Percentiles rank a stretch among this genome's conserved stretches.
Evolutionary conservation across 2,888 invertebrate genomes (phyloP).

Genomic region (Microplitis manilae): DNA sequence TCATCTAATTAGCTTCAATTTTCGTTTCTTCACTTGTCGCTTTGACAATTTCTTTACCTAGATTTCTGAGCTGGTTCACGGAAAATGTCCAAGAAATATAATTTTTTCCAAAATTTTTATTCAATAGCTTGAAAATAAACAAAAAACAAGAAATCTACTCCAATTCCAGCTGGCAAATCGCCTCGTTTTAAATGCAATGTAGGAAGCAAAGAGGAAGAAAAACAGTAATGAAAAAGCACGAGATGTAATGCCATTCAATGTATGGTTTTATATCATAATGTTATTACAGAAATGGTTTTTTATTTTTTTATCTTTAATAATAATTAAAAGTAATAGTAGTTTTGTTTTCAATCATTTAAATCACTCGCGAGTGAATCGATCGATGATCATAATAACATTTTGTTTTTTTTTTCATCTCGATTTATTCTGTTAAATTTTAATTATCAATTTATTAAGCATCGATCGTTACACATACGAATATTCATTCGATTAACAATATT

Average conservation of each 20-base stretch:
- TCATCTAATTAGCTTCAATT: no score
- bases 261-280: constrained; percentile 71
- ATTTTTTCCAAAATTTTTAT: no score
- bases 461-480: constrained; percentile 59
- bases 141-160: no score
- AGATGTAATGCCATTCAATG: constrained; percentile 66
- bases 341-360: constrained; percentile 73
- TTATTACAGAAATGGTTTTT: constrained; percentile 80
- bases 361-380: constrained; percentile 64
- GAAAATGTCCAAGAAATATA: no score
- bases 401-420: background rate
- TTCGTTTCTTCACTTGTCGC: no score
- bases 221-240: constrained; percentile 31
- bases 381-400: constrained; percentile 55
- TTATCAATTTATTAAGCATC: constrained; percentile 43
- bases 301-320: constrained; percentile 69
- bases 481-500: constrained; percentile 32
- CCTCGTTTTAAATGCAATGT: no score
- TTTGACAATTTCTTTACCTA: no score
- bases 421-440: background rate
- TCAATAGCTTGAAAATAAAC: no score
- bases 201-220: constrained; percentile 20
- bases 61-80: no score
- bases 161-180: no score
- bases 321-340: constrained; percentile 77